Evolutionary conservation across 2,113 vertebrate genomes (phyloP), one percentile per base, ranked within the genome.

Genomic region (Dendrocopos noguchii): DNA sequence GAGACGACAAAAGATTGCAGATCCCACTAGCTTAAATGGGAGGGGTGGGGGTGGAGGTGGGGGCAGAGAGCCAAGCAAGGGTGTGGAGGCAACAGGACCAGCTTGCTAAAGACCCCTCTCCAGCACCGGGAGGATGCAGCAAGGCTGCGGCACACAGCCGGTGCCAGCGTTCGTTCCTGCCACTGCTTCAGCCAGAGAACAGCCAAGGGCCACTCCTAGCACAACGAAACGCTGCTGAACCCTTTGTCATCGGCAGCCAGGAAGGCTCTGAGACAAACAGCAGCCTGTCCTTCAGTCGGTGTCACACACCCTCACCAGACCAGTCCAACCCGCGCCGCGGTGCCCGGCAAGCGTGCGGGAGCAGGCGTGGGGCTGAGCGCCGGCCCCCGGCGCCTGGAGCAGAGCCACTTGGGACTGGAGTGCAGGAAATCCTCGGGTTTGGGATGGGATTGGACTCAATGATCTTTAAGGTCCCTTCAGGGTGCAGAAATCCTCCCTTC

Each of bases 1-100:
- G 3, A 1, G 0, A 3, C 16, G 61, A 12, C 33, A 29, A 82
- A 87, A 47, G 24, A n/a, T 4, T 6, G 16, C 28, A 1, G 7
- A 63, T 67, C 42, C 42, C 21, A 4, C 25, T 2, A 33, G 12
- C 9, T 55, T 11, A 12, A 27, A 27, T 1, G 7, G 29, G 9
- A 33, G 25, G 8, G 1, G 42, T 1, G 47, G 1, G 1, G 7
- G 15, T 14, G 28, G 27, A 5, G 29, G 44, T 6, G 47, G 20
- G 47, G n/a, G 3, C 57, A 4, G 19, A 28, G n/a, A 57, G 25
- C 29, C 12, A 0, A 0, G 6, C 84, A 60, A 0, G 0, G 71
- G 1, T 5, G 11, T 0, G 1, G 15, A 8, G 14, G 34, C 22
- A 8, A 52, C 47, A 28, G 25, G 53, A 21, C 16, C 15, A 31